Percentiles rank a stretch among this genome's conserved stretches.
phyloP scores from a whole-genome alignment of 2,888 invertebrate genomes.

The Acronicta leporina region DNA sequence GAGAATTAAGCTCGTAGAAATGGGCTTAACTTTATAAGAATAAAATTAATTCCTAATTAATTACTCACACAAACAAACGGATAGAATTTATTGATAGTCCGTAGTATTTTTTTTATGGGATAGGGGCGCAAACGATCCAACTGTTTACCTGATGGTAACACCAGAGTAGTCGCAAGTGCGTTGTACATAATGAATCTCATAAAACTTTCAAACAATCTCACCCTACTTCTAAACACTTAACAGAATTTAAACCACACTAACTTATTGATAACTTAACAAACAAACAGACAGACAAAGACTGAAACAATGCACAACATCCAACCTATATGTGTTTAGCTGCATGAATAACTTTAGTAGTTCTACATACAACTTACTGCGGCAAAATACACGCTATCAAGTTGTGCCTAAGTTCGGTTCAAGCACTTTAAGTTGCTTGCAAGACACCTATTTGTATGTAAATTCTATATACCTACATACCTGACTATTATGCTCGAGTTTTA shows the following conservation, averaged over 20 bases:
- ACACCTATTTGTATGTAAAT: slow-evolving; percentile 38
- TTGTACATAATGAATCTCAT: neutral
- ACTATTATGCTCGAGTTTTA: slow-evolving; percentile 11
- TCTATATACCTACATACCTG: slow-evolving; percentile 10
- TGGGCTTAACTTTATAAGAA: neutral
- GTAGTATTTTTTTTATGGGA: too few species aligned
- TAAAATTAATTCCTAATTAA: neutral
- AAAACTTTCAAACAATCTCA: neutral
- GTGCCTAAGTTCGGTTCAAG: slow-evolving; percentile 26
- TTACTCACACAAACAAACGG: slow-evolving; percentile 9
- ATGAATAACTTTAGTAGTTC: slow-evolving; percentile 23
- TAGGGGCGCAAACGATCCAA: too few species aligned
- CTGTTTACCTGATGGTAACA: too few species aligned
- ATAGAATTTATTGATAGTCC: too few species aligned
- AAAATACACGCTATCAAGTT: slow-evolving; percentile 24
- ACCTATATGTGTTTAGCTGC: neutral
- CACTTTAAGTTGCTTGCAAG: slow-evolving; percentile 31
- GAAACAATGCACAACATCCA: slow-evolving; percentile 5
- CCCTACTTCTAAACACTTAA: neutral
- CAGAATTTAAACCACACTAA: neutral
- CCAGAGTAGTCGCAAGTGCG: too few species aligned
- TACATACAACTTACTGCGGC: slow-evolving; percentile 4
- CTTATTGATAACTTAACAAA: neutral
- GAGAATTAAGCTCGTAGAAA: too few species aligned
- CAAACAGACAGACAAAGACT: slow-evolving; percentile 2